A percentile compares a stretch with the other conserved stretches of the same genome.
Evolutionary conservation across 2,113 vertebrate species (phyloP).

Genomic region (Hippocampus abdominalis): DNA sequence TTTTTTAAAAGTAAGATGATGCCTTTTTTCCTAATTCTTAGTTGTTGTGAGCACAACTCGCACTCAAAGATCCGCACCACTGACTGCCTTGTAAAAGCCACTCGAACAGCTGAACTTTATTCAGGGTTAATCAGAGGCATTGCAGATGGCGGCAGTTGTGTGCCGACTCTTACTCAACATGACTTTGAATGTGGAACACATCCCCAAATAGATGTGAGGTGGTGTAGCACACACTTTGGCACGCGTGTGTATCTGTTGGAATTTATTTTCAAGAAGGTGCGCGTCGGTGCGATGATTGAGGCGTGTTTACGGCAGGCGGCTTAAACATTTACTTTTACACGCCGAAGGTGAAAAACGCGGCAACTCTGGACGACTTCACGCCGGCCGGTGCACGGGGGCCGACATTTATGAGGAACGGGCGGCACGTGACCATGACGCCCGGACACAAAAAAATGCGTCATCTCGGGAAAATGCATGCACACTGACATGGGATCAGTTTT

Average conservation of each 20-base stretch:
- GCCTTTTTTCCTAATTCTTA: no score
- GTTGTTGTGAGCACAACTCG: no score
- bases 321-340: slow-evolving; percentile 72
- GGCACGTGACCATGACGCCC: neutral
- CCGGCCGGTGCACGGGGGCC: slow-evolving; percentile 4
- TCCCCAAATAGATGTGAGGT: no score
- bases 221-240: no score
- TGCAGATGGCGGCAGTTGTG: no score
- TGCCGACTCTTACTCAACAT: no score
- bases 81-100: no score
- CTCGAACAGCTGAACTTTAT: no score
- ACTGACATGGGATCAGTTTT: neutral
- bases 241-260: neutral
- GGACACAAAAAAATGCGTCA: neutral
- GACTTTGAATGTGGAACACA: no score
- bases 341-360: slow-evolving; percentile 55
- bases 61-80: no score
- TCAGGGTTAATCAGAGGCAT: no score
- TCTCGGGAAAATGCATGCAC: neutral
- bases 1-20: no score
- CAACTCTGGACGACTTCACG: slow-evolving; percentile 47
- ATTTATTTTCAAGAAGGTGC: slow-evolving; percentile 62
- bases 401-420: slow-evolving; percentile 54
- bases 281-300: slow-evolving; percentile 54
- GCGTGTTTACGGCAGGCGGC: slow-evolving; percentile 58